These are phyloP conservation scores for Aspidapion aeneum DNA, from an alignment of 2,888 invertebrate species.

Conservation along the genomic window DNA sequence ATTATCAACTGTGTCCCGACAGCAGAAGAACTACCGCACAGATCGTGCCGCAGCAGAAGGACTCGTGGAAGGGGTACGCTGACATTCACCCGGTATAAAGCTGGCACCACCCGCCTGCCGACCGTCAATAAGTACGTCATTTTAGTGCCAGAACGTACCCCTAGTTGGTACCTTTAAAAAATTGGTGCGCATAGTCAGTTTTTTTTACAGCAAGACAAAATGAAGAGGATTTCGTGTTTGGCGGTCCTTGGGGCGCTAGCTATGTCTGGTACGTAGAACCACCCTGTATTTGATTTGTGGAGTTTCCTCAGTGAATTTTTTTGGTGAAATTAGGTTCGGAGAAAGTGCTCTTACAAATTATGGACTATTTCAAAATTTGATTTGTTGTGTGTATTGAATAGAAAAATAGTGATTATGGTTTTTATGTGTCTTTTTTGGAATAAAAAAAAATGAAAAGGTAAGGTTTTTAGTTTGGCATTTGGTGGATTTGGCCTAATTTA, in stretches of 20 bases:
- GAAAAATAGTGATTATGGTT: too few species aligned
- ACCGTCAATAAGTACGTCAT: neutral
- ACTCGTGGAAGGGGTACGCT: conserved; percentile 29
- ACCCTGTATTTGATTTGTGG: neutral
- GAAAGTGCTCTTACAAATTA: neutral
- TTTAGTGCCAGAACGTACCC: neutral
- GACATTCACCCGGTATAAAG: conserved; percentile 40
- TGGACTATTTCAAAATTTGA: neutral
- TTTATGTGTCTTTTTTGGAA: neutral
- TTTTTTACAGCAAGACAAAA: conserved; percentile 22
- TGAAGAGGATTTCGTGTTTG: conserved; percentile 47
- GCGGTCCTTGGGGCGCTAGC: conserved; percentile 47
- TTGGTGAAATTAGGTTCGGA: neutral
- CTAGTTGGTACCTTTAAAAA: too few species aligned
- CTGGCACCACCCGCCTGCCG: conserved; percentile 35
- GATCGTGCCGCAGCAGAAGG: conserved; percentile 5
- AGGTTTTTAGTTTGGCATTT: neutral
- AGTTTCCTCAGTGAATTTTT: too few species aligned
- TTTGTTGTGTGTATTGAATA: neutral
- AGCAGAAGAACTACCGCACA: neutral
- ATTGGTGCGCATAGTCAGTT: too few species aligned
- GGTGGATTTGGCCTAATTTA: neutral
- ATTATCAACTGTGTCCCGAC: neutral
- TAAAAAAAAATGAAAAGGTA: neutral
- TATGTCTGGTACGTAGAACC: conserved; percentile 46